Conservation (phyloP, 2,888 invertebrate genomes). For the Anoplius nigerrimus region DNA sequence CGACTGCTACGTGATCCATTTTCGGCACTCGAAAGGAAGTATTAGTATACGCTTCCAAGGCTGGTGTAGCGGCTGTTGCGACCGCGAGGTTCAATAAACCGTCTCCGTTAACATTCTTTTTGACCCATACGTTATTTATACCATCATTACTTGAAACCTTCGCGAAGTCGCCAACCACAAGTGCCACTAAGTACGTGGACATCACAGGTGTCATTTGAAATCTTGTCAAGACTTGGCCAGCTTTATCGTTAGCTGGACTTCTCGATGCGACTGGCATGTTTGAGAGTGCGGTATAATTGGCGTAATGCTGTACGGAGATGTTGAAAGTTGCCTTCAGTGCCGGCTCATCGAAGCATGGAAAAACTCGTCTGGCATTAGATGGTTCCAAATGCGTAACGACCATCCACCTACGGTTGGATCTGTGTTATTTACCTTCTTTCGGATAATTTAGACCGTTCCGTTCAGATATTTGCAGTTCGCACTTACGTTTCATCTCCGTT, state of each 20-base stretch:
- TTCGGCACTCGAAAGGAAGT: slow-evolving; percentile 76
- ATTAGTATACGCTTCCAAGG: slow-evolving; percentile 70
- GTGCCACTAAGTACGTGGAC: slow-evolving; percentile 80
- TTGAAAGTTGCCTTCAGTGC: slow-evolving; percentile 82
- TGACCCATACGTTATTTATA: slow-evolving; percentile 44
- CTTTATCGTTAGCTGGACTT: background rate
- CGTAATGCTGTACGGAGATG: slow-evolving; percentile 79
- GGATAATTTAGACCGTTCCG: background rate
- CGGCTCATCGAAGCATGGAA: slow-evolving; percentile 87
- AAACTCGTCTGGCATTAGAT: slow-evolving; percentile 81
- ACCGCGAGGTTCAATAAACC: slow-evolving; percentile 66
- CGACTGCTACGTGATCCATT: slow-evolving; percentile 87
- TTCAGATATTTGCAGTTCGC: background rate
- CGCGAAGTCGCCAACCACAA: slow-evolving; percentile 77
- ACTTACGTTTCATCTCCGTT: slow-evolving; percentile 70
- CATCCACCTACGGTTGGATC: slow-evolving; percentile 75
- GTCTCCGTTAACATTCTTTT: slow-evolving; percentile 56
- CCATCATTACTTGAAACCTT: slow-evolving; percentile 48
- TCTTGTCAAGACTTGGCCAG: slow-evolving; percentile 34
- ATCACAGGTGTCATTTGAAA: slow-evolving; percentile 60
- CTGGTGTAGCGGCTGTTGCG: slow-evolving; percentile 75
- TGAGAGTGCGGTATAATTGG: slow-evolving; percentile 73
- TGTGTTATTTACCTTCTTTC: background rate
- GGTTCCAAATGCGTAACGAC: slow-evolving; percentile 83
- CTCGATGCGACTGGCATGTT: slow-evolving; percentile 53